phyloP scores from a whole-genome alignment of 2,888 invertebrate species.

The Hartigia nigra region DNA sequence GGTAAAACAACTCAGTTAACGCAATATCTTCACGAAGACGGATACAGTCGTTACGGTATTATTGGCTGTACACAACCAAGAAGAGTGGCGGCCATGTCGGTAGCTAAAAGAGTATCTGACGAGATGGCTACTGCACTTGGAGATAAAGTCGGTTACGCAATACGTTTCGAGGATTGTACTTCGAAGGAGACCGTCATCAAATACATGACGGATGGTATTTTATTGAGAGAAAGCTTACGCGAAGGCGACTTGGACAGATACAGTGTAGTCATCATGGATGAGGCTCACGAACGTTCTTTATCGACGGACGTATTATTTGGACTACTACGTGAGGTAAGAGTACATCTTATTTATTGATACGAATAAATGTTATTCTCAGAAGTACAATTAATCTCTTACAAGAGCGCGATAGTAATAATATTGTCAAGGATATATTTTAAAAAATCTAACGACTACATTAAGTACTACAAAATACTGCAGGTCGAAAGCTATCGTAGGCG shows the following conservation, averaged over 20 bases:
- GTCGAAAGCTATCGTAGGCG: background rate
- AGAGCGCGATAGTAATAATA: background rate
- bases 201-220: slow-evolving; percentile 99
- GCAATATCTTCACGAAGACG: slow-evolving; percentile 97
- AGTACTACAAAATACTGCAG: background rate
- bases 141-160: slow-evolving; percentile 97
- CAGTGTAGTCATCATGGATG: slow-evolving; percentile 99
- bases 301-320: slow-evolving; percentile 99
- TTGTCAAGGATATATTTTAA: background rate
- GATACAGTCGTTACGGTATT: slow-evolving; percentile 91
- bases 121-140: slow-evolving; percentile 94
- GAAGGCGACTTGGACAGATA: slow-evolving; percentile 98
- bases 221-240: slow-evolving; percentile 93
- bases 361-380: background rate
- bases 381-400: background rate
- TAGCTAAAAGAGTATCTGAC: slow-evolving; percentile 98
- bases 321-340: slow-evolving; percentile 86
- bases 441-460: background rate
- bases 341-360: slow-evolving; percentile 2
- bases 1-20: slow-evolving; percentile 99
- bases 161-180: slow-evolving; percentile 99
- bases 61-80: slow-evolving; percentile 99
- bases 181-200: slow-evolving; percentile 91
- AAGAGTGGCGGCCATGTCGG: slow-evolving; percentile 98
- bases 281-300: slow-evolving; percentile 97